Conservation (phyloP, 2,888 invertebrate genomes). For the Bruchidius siliquastri region DNA sequence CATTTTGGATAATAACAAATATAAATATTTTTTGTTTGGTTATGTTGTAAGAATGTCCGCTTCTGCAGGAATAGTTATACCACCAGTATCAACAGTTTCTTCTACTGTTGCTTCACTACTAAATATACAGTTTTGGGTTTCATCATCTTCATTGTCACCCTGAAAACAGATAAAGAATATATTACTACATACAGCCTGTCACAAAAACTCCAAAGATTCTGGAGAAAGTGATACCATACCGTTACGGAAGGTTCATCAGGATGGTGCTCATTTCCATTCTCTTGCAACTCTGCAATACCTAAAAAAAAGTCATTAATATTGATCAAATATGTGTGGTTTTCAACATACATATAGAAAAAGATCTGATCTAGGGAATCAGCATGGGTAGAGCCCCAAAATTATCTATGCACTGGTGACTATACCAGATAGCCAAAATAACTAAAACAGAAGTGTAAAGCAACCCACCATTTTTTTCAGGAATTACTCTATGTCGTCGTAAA, state of each 20-base stretch:
- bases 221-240: neutral
- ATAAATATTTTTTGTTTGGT: no score
- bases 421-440: no score
- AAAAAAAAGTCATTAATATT: neutral
- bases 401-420: no score
- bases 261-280: neutral
- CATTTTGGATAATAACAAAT: neutral
- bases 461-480: constrained; percentile 7
- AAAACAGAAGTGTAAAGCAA: no score
- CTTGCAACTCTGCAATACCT: neutral
- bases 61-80: constrained; percentile 55
- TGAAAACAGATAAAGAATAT: constrained; percentile 8
- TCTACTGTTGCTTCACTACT: constrained; percentile 38
- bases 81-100: constrained; percentile 53
- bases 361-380: no score
- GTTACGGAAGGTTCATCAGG: constrained; percentile 4
- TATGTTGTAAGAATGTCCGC: neutral
- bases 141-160: constrained; percentile 46
- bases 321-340: no score
- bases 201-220: neutral
- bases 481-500: constrained; percentile 50
- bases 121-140: constrained; percentile 42
- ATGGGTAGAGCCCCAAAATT: no score
- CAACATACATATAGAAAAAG: no score
- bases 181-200: neutral